phyloP scores from a whole-genome alignment of 2,113 vertebrate species.

The Hassar affinis region DNA sequence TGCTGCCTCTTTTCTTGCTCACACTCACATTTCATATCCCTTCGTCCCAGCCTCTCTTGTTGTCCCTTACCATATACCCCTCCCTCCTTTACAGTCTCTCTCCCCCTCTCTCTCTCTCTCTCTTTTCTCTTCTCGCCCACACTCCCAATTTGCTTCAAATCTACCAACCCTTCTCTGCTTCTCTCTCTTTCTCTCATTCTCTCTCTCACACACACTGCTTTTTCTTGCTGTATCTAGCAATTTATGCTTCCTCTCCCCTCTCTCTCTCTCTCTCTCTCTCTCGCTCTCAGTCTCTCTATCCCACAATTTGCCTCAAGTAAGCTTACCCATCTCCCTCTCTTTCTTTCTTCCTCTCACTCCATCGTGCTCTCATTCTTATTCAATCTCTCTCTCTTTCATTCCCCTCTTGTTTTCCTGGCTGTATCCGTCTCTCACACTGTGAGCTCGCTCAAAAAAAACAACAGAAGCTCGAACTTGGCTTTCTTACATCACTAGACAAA shows the following conservation, averaged over 20 bases:
- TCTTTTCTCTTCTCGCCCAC: background rate
- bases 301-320: background rate
- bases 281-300: no score
- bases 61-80: background rate
- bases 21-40: background rate
- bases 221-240: no score
- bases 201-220: background rate
- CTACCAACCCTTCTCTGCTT: no score
- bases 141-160: background rate
- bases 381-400: background rate
- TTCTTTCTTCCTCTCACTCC: background rate
- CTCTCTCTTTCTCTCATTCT: background rate
- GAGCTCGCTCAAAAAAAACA: background rate
- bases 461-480: background rate
- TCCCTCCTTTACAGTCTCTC: background rate
- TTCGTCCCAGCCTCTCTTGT: background rate
- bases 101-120: background rate
- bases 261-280: background rate
- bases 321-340: background rate
- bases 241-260: no score
- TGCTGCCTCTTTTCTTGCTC: background rate
- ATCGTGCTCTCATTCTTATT: background rate
- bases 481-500: conserved; percentile 1
- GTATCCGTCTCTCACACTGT: background rate
- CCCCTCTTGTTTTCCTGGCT: background rate